These are phyloP conservation scores for Drosophila malerkotliana DNA, from an alignment of 1,140 invertebrate genomes.

Conservation along the genomic window DNA sequence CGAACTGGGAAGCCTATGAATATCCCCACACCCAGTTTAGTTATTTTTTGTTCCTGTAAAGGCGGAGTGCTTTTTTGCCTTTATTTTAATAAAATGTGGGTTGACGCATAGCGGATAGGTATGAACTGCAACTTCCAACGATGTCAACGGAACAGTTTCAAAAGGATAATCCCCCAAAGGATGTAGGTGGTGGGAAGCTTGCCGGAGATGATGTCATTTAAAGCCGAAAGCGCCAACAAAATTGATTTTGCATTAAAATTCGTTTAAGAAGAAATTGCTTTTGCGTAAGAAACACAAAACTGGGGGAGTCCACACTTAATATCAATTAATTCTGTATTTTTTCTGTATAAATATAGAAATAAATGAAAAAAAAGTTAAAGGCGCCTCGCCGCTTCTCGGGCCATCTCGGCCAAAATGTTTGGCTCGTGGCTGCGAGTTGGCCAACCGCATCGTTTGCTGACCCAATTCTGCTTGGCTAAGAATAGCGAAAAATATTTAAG, in stretches of 20 bases:
- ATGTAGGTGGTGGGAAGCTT: no score
- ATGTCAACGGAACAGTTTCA: conserved; percentile 25
- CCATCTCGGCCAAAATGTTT: conserved; percentile 59
- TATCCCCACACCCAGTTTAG: conserved; percentile 25
- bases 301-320: conserved; percentile 39
- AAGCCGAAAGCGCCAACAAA: conserved; percentile 17
- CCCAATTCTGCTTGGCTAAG: conserved; percentile 65
- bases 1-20: conserved; percentile 2
- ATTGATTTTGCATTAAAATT: conserved; percentile 70
- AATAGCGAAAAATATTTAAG: conserved; percentile 63
- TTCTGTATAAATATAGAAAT: conserved; percentile 29
- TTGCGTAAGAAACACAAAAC: conserved; percentile 2
- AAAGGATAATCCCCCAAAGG: conserved; percentile 19
- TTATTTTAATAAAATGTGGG: conserved; percentile 37
- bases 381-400: conserved; percentile 33
- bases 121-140: conserved; percentile 2
- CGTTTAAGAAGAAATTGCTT: conserved; percentile 37
- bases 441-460: conserved; percentile 66
- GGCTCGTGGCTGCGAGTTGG: conserved; percentile 46
- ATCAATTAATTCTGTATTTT: conserved; percentile 72
- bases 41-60: conserved; percentile 38
- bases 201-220: conserved; percentile 52
- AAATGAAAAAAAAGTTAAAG: conserved; percentile 24
- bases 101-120: conserved; percentile 3
- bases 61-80: conserved; percentile 52